Evolutionary conservation across 2,113 vertebrate species (phyloP), one percentile per base, ranked within the genome.

Genomic region (Thunnus maccoyii): DNA sequence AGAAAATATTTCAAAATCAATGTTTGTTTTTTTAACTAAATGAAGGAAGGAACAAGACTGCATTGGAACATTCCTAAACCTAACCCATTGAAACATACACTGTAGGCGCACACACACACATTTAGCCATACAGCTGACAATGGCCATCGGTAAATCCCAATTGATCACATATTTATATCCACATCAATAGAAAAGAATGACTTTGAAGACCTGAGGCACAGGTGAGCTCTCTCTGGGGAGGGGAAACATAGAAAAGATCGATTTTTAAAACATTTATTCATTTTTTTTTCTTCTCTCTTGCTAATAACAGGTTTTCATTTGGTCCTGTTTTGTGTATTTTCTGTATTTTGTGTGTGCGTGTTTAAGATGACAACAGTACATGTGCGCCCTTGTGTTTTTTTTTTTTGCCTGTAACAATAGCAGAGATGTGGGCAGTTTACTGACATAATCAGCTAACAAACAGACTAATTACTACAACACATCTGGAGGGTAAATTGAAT

Each of bases 401-500:
- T 27, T 41, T 56, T 27, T 2, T 76, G 67, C 30, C 71, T 66
- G 9, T n/a, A 76, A 72, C 30, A 70, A 52, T 75, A 69, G 81
- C 72, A 67, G 60, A 55, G 62, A 86, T 62, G 80, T 76, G 78
- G 72, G 68, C 83, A 81, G 85, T 82, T 90, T 65, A 79, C 74
- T 61, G 64, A 80, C 86, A 86, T 73, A 73, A 89, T 82, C 74
- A 25, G 68, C 72, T 55, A 83, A 90, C 80, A 88, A 84, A 72
- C 75, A 80, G 80, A 64, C 77, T 90, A 86, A 91, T 90, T 84
- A 80, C 44, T 6, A 14, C 9, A 20, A 60, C 85, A 83, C 90
- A 90, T 84, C 87, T 90, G 86, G 90, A 88, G 86, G 90, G 67
- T 62, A 70, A 86, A 82, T 54, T 72, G 57, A 90, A 84, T 13